Base-by-base conservation (phyloP, 2,888 invertebrate species). In the Aricia artaxerxes region DNA sequence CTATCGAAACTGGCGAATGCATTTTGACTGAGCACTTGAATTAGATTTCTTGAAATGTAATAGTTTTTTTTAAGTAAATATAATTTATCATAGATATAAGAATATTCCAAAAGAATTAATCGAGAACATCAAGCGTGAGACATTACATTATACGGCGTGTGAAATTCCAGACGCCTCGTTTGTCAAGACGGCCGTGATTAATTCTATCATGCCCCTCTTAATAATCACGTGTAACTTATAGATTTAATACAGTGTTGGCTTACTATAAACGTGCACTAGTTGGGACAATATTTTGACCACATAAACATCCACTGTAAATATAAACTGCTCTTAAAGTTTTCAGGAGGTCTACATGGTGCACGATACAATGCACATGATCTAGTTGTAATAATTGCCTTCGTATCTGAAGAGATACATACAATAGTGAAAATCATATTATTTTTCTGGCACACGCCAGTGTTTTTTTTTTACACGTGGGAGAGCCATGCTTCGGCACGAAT, bases 121-220 rank as follows among this genome's bases (percentile, higher is more conserved):
- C 13, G 69, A 1, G 69, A 13, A 35, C 81, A 80, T 78, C 72
- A 80, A 79, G 64, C 78, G 81, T 79, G 80, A 79, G 77, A 81
- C 85, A 88, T 90, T 89, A 90, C 87, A 91, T 87, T 35, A 35
- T 86, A 86, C 85, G 88, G 87, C 91, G 91, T 90, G 91, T 94
- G 92, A 94, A 92, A 94, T 93, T 92, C 92, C 93, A 94, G 87
- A 85, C 91, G 69, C 91, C 88, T 89, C 91, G 91, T 94, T 93
- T 92, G 92, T 94, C 93, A 93, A 86, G 89, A 91, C 88, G 87
- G 89, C 86, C 89, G 92, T 92, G 92, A 93, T 93, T 93, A 93
- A 93, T 93, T 93, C 91, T 91, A 93, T 93, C 93, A 92, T 88
- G 87, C 88, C 87, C 88, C 88, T 91, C 89, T 92, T 92, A 93